phyloP scores from a whole-genome alignment of 2,888 invertebrate genomes.

The Pherbina coryleti region DNA sequence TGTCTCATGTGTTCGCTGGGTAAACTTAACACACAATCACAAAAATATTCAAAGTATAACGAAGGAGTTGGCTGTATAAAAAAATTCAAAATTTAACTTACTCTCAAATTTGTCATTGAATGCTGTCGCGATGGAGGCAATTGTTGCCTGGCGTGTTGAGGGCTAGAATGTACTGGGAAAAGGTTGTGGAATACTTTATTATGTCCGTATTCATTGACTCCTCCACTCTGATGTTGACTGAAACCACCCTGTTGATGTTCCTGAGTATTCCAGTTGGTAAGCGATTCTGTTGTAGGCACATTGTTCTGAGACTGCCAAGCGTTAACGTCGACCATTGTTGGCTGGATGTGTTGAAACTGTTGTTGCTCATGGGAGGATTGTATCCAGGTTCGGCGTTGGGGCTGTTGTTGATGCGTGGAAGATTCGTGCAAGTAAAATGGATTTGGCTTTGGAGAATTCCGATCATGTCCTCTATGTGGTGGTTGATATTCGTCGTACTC shows the following conservation, averaged over 20 bases:
- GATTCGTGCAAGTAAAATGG: conserved; percentile 85
- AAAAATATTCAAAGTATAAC: background rate
- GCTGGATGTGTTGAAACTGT: conserved; percentile 56
- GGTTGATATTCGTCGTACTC: conserved; percentile 72
- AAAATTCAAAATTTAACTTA: conserved; percentile 11
- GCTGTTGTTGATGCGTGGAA: conserved; percentile 68
- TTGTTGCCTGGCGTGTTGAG: conserved; percentile 73
- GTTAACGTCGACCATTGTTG: conserved; percentile 66
- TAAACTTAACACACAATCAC: no score
- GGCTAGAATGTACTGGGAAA: conserved; percentile 73
- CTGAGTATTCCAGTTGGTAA: conserved; percentile 64
- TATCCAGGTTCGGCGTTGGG: conserved; percentile 78
- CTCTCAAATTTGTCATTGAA: conserved; percentile 58
- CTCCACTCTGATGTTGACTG: conserved; percentile 79
- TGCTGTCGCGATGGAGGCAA: conserved; percentile 56
- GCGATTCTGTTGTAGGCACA: conserved; percentile 60
- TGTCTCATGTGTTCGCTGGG: no score
- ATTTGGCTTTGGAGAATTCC: conserved; percentile 69
- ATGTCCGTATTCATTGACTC: conserved; percentile 71
- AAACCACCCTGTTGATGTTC: conserved; percentile 68
- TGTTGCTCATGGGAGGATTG: conserved; percentile 67
- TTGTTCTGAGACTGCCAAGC: conserved; percentile 67
- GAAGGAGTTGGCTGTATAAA: background rate
- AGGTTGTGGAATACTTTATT: conserved; percentile 57
- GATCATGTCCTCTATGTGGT: conserved; percentile 56